These are phyloP conservation scores for Unio pictorum DNA, from an alignment of 2,888 invertebrate species.

Conservation along the genomic window DNA sequence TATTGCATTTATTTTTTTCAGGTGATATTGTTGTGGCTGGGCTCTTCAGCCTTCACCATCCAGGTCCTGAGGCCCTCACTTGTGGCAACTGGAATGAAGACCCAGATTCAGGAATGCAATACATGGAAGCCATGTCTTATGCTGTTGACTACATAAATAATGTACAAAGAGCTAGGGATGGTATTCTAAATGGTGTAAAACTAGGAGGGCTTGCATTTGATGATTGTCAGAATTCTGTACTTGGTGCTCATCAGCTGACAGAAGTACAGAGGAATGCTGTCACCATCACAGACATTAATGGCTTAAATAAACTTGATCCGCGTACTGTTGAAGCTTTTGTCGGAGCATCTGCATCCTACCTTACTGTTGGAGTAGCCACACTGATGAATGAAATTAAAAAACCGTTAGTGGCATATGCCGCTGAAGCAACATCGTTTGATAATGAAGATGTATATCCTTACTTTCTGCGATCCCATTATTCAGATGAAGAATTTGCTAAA, in stretches of 20 bases:
- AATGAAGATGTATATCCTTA: constrained; percentile 47
- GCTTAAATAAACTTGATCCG: constrained; percentile 49
- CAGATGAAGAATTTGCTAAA: constrained; percentile 38
- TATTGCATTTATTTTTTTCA: constrained; percentile 6
- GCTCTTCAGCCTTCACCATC: constrained; percentile 57
- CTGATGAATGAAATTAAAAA: constrained; percentile 73
- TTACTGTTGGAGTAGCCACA: constrained; percentile 62
- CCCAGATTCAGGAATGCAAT: constrained; percentile 43
- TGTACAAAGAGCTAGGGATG: constrained; percentile 12
- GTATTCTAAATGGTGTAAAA: constrained; percentile 42
- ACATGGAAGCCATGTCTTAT: constrained; percentile 57
- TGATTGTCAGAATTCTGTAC: constrained; percentile 50
- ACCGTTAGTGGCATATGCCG: constrained; percentile 71
- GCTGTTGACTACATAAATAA: constrained; percentile 39
- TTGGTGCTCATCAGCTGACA: constrained; percentile 36
- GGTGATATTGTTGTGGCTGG: constrained; percentile 60
- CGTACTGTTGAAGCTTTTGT: constrained; percentile 55
- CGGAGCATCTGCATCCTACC: constrained; percentile 39
- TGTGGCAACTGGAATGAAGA: constrained; percentile 49
- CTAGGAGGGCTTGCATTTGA: constrained; percentile 60
- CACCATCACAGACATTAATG: constrained; percentile 33
- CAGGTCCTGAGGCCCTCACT: constrained; percentile 31
- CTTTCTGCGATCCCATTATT: constrained; percentile 41
- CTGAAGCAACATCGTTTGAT: constrained; percentile 40
- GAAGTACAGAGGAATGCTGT: constrained; percentile 46